These are phyloP conservation scores for Notothenia rossii DNA, from an alignment of 2,113 vertebrate genomes.

Conservation along the genomic window DNA sequence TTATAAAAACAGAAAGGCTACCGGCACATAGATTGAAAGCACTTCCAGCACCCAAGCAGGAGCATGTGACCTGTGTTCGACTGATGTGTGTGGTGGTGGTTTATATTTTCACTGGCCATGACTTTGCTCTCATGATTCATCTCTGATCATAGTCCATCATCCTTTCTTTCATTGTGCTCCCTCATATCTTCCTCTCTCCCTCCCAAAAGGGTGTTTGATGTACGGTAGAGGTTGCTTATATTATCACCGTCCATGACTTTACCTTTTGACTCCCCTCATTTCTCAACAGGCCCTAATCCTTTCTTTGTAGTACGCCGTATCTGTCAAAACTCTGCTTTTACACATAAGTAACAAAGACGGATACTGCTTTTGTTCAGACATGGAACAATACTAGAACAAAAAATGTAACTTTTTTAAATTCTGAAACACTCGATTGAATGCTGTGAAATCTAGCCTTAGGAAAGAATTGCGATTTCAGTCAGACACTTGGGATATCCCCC, in stretches of 20 bases:
- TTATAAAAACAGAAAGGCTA: neutral
- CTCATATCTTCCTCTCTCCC: slow-evolving; percentile 4
- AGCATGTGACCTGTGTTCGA: neutral
- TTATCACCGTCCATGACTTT: slow-evolving; percentile 26
- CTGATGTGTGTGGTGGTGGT: slow-evolving; percentile 33
- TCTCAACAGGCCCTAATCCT: slow-evolving; percentile 10
- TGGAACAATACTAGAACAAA: neutral
- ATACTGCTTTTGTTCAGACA: neutral
- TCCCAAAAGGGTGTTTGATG: slow-evolving; percentile 46
- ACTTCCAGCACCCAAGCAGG: slow-evolving; percentile 10
- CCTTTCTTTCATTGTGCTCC: slow-evolving; percentile 46
- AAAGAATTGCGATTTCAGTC: slow-evolving; percentile 37
- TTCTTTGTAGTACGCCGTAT: slow-evolving; percentile 10
- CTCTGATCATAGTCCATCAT: slow-evolving; percentile 46
- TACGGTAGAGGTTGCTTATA: slow-evolving; percentile 37
- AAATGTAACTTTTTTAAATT: neutral
- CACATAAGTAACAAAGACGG: neutral
- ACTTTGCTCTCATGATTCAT: slow-evolving; percentile 38
- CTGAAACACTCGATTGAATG: neutral
- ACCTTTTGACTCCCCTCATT: slow-evolving; percentile 27
- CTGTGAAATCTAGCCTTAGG: slow-evolving; percentile 33
- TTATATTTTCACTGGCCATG: slow-evolving; percentile 39
- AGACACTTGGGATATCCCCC: slow-evolving; percentile 17
- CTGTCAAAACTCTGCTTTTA: slow-evolving; percentile 1
- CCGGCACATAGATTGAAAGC: neutral